A percentile compares a stretch with the other conserved stretches of the same genome.
These are phyloP conservation scores for Carcharodon carcharias DNA, from an alignment of 2,797 vertebrate genomes.

Conservation along the genomic window DNA sequence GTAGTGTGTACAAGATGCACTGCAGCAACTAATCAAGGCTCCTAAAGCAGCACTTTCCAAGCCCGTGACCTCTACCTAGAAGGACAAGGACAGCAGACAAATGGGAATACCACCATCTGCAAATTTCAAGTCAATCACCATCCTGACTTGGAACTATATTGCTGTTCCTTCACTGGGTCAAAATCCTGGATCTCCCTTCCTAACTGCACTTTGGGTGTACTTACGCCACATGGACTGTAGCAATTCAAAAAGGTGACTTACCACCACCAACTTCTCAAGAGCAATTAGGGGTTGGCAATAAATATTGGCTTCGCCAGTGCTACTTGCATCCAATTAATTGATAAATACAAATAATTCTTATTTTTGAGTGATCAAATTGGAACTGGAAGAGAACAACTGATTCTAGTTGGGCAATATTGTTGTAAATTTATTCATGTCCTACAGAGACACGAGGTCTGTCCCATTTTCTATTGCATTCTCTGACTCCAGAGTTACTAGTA, in stretches of 20 bases:
- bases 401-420: neutral
- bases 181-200: neutral
- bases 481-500: neutral
- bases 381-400: neutral
- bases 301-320: neutral
- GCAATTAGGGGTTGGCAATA: neutral
- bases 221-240: neutral
- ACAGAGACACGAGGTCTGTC: neutral
- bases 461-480: neutral
- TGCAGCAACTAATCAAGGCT: too few relatives aligned
- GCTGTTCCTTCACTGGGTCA: neutral
- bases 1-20: too few relatives aligned
- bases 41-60: too few relatives aligned
- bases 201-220: neutral
- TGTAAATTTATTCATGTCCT: neutral
- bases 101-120: too few relatives aligned
- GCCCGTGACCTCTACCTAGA: too few relatives aligned
- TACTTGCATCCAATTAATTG: neutral
- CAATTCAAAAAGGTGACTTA: neutral
- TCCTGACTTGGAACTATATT: neutral
- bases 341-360: neutral
- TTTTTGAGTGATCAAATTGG: neutral
- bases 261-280: neutral
- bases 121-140: neutral
- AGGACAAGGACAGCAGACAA: too few relatives aligned